These are phyloP conservation scores for Anagrus nilaparvatae DNA, from an alignment of 1,140 invertebrate species.

Conservation along the genomic window DNA sequence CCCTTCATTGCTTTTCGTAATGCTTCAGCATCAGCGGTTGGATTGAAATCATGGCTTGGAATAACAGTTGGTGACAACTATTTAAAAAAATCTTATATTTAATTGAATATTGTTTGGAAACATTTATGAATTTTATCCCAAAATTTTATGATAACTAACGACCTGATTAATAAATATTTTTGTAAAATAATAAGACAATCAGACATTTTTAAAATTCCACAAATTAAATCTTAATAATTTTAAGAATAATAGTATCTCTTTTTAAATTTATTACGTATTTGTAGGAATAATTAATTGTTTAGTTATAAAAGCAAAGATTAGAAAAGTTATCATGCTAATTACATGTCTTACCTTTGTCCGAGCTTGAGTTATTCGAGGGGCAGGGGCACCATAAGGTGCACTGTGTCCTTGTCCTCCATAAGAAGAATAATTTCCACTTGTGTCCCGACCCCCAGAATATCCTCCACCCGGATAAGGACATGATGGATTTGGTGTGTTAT, in stretches of 20 bases:
- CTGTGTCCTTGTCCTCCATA: conserved; percentile 19
- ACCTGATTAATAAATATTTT: neutral
- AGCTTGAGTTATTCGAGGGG: conserved; percentile 25
- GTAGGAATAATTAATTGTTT: too few relatives aligned
- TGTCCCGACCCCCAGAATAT: conserved; percentile 33
- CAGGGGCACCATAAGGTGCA: conserved; percentile 18
- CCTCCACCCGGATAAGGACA: conserved; percentile 22
- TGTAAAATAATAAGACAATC: neutral
- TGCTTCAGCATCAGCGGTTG: conserved; percentile 64
- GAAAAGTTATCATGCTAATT: too few relatives aligned
- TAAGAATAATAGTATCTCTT: too few relatives aligned
- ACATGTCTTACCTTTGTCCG: conserved; percentile 33
- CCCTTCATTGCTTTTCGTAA: conserved; percentile 82
- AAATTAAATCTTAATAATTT: too few relatives aligned
- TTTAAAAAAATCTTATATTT: conserved; percentile 23
- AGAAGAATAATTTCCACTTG: conserved; percentile 19
- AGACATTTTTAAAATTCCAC: too few relatives aligned
- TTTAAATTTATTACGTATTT: too few relatives aligned
- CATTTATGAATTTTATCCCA: too few relatives aligned
- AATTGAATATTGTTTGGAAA: too few relatives aligned
- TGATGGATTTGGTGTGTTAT: conserved; percentile 15
- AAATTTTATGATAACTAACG: too few relatives aligned
- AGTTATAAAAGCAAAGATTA: too few relatives aligned
- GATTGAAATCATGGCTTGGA: conserved; percentile 51
- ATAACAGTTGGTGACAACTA: conserved; percentile 55